These are phyloP conservation scores for Conops quadrifasciatus DNA, from an alignment of 2,888 invertebrate genomes.

Conservation along the genomic window DNA sequence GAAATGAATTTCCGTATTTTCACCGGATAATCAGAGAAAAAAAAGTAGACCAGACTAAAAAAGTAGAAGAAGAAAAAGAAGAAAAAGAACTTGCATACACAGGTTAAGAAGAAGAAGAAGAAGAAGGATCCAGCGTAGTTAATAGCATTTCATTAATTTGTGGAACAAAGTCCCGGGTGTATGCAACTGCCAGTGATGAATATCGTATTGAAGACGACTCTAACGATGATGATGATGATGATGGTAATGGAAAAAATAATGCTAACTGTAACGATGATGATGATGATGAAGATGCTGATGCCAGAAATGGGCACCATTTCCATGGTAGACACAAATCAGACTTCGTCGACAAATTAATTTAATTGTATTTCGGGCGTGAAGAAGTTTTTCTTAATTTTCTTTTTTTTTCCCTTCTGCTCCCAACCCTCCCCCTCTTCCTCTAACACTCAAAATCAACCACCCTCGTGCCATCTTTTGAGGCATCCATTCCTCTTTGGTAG, in stretches of 20 bases:
- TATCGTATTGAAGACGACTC: too few species aligned
- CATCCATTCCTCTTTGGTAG: too few species aligned
- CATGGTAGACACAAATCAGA: slow-evolving; percentile 37
- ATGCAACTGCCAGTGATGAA: not conserved
- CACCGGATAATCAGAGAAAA: not conserved
- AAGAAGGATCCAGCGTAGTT: slow-evolving; percentile 29
- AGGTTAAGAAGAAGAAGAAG: not conserved
- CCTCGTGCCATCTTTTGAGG: slow-evolving; percentile 30
- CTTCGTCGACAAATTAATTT: slow-evolving; percentile 59
- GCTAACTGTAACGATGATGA: too few species aligned
- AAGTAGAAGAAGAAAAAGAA: not conserved
- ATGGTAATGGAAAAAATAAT: not conserved
- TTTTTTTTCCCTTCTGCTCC: slow-evolving; percentile 3
- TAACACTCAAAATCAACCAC: slow-evolving; percentile 39
- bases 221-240: too few species aligned
- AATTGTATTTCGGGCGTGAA: slow-evolving; percentile 49
- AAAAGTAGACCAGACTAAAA: not conserved
- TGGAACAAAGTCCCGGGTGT: slow-evolving; percentile 3
- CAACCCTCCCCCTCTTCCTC: slow-evolving; percentile 24
- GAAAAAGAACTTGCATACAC: not conserved
- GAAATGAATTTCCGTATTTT: slow-evolving; percentile 33
- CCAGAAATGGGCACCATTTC: slow-evolving; percentile 10
- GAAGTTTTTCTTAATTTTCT: slow-evolving; percentile 53
- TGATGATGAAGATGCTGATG: not conserved
- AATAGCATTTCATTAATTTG: slow-evolving; percentile 41